Percentiles rank a stretch among this genome's conserved stretches.
Evolutionary conservation across 2,888 invertebrate species (phyloP).

Genomic region (Dione juno): DNA sequence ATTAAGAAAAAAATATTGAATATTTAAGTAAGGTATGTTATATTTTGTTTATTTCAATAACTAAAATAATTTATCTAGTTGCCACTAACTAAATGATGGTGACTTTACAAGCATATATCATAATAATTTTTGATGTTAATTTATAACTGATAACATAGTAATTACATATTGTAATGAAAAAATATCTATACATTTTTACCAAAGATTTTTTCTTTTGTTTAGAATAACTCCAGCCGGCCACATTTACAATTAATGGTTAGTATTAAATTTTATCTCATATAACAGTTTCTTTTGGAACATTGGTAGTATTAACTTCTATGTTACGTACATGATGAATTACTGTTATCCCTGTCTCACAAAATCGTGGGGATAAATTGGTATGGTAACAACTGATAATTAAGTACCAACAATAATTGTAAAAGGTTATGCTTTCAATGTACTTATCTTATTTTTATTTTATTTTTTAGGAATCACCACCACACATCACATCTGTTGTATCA

Average conservation of each 20-base stretch:
- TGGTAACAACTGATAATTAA: slow-evolving; percentile 57
- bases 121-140: slow-evolving; percentile 34
- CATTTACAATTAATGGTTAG: background rate
- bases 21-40: background rate
- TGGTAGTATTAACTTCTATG: no score
- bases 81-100: slow-evolving; percentile 30
- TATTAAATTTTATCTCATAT: background rate
- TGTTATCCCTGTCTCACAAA: slow-evolving; percentile 69
- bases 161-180: background rate
- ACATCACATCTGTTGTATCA: background rate
- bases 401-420: background rate
- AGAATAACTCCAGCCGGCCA: background rate
- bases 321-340: slow-evolving; percentile 55
- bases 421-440: background rate
- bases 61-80: background rate
- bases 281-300: no score
- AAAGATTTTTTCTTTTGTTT: background rate
- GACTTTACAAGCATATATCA: slow-evolving; percentile 41
- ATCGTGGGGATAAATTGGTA: slow-evolving; percentile 64
- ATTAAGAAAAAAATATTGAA: background rate
- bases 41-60: background rate
- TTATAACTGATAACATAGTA: slow-evolving; percentile 25
- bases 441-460: background rate
- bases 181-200: background rate
- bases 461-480: background rate